Conservation (phyloP, 2,888 invertebrate genomes). For the Nasonia oneida region DNA sequence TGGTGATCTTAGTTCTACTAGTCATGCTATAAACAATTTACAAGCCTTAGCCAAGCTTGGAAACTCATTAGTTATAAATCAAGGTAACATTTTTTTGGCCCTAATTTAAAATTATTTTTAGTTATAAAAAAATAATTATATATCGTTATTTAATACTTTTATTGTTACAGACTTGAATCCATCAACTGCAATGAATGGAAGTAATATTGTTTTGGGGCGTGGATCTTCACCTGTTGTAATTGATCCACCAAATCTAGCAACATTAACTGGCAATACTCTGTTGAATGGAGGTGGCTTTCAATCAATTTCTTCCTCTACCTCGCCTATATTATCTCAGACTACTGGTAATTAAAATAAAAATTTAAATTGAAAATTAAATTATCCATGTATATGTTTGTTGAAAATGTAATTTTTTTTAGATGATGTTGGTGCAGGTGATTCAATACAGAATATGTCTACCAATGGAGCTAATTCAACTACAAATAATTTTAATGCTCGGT, state of each 20-base stretch:
- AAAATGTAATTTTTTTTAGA: conserved; percentile 67
- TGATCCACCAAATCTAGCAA: conserved; percentile 76
- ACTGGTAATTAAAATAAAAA: conserved; percentile 68
- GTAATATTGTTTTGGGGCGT: conserved; percentile 81
- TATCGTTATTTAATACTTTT: conserved; percentile 10
- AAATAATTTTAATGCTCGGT: conserved; percentile 73
- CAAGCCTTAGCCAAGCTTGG: conserved; percentile 94
- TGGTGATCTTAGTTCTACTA: conserved; percentile 85
- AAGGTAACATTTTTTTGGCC: conserved; percentile 74
- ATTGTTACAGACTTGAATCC: conserved; percentile 78
- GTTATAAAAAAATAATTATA: conserved; percentile 13
- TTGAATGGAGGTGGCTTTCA: conserved; percentile 80
- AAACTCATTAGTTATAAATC: conserved; percentile 79
- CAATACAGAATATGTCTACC: conserved; percentile 76
- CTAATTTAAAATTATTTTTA: conserved; percentile 19
- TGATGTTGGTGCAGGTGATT: conserved; percentile 74
- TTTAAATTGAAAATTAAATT: conserved; percentile 17
- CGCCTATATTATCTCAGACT: conserved; percentile 81
- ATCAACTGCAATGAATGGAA: conserved; percentile 78
- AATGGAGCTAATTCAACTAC: conserved; percentile 71
- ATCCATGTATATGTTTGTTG: background rate
- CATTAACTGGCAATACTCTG: conserved; percentile 73
- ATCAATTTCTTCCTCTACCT: conserved; percentile 82
- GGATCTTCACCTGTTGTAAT: conserved; percentile 83
- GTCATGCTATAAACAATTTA: conserved; percentile 92